These are phyloP conservation scores for Zelleria hepariella DNA, from an alignment of 2,888 invertebrate genomes.

Conservation along the genomic window DNA sequence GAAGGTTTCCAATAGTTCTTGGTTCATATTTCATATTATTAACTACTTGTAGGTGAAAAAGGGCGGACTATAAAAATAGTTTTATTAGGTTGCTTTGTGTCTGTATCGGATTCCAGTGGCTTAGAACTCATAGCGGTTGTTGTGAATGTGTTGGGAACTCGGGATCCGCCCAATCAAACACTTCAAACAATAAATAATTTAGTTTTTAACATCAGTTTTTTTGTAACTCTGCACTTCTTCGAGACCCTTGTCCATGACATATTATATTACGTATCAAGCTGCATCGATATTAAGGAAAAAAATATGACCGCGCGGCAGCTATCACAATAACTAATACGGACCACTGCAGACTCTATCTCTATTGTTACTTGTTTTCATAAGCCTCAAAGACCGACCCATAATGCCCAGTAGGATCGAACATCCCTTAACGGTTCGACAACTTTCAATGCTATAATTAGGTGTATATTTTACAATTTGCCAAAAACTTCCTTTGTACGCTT, in stretches of 20 bases:
- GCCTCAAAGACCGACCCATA: slow-evolving; percentile 56
- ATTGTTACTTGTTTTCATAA: slow-evolving; percentile 63
- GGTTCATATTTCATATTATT: slow-evolving; percentile 66
- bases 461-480: slow-evolving; percentile 71
- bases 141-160: slow-evolving; percentile 4
- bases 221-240: background rate
- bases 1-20: slow-evolving; percentile 32
- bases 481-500: slow-evolving; percentile 58
- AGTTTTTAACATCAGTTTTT: background rate
- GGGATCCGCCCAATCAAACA: slow-evolving; percentile 7
- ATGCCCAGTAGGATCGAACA: slow-evolving; percentile 35
- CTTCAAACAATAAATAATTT: background rate
- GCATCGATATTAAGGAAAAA: background rate
- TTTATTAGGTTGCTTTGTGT: slow-evolving; percentile 44
- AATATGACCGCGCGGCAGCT: slow-evolving; percentile 15
- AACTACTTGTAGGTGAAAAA: slow-evolving; percentile 51
- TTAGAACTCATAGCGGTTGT: slow-evolving; percentile 11
- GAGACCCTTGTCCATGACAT: background rate
- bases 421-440: slow-evolving; percentile 45
- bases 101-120: slow-evolving; percentile 26
- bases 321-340: slow-evolving; percentile 31
- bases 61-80: slow-evolving; percentile 43
- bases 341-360: slow-evolving; percentile 15
- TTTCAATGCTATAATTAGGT: slow-evolving; percentile 66
- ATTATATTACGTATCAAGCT: background rate